Evolutionary conservation across 2,113 vertebrate species (phyloP), one percentile per base, ranked within the genome.

Genomic region (Lepus americanus): DNA sequence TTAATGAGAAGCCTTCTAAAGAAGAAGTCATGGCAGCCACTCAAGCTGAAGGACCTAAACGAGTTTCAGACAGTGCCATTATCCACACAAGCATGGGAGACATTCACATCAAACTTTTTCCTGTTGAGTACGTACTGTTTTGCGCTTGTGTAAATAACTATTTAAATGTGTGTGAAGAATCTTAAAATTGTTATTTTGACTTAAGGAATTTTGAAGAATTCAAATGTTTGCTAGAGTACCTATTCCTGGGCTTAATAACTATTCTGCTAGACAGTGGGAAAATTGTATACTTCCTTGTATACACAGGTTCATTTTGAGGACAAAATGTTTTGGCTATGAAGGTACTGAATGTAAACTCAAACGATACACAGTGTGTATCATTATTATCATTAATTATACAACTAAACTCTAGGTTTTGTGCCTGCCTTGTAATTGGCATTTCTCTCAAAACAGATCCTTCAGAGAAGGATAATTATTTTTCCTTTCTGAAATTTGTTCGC

Each of bases 1-100:
- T 99, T 86, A 99, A 99, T 90, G 99, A 99, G 98, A 99, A 99
- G 85, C 99, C 99, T 9, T 99, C 99, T 55, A 99, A 99, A 98
- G 99, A 99, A 96, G 99, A 99, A 97, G 99, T 99, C 82, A 99
- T 99, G 99, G 99, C 99, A n/a, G 99, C 99, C 91, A 99, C 99
- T 36, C 99, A 99, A 98, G 99, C 99, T 14, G 99, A 99, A 98
- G 99, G 99, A 44, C 99, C 99, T 10, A 99, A 99, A 97, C 98
- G 99, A 80, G 99, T 99, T 86, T 99, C 99, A 11, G 99, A 99
- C 97, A 99, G 99, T 84, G 99, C 99, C 92, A 99, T 99, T 98
- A 99, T 99, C 95, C 99, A 99, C 97, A 99, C 99, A 95, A 99
- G 99, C 97, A 99, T 99, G 99, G 99, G 99, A 95, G 99, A 99